Conservation (phyloP, 2,888 invertebrate species). For the Rhamnusium bicolor region DNA sequence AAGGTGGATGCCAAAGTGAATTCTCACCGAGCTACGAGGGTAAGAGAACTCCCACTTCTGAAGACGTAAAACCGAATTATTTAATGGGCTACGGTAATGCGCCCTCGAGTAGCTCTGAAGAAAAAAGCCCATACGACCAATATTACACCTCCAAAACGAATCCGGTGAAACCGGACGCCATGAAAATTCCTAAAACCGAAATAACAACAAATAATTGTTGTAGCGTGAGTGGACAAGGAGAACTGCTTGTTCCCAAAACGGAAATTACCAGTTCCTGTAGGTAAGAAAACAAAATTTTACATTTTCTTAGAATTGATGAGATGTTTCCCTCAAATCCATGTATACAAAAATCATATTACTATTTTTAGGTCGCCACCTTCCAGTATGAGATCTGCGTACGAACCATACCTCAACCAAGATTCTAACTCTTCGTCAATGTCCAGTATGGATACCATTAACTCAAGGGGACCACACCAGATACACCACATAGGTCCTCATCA, state of each 20-base stretch:
- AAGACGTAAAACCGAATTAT: constrained; percentile 71
- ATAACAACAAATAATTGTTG: constrained; percentile 69
- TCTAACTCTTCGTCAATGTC: constrained; percentile 81
- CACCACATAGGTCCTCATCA: constrained; percentile 70
- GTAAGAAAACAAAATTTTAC: constrained; percentile 16
- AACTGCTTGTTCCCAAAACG: constrained; percentile 80
- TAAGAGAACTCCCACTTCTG: constrained; percentile 63
- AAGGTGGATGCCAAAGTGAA: constrained; percentile 58
- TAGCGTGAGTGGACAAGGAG: constrained; percentile 70
- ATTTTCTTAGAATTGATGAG: no score
- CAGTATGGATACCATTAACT: constrained; percentile 79
- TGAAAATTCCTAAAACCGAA: constrained; percentile 75
- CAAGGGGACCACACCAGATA: constrained; percentile 70
- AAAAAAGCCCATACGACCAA: constrained; percentile 65
- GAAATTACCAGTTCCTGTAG: constrained; percentile 70
- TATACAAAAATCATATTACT: neutral
- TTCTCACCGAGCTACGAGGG: constrained; percentile 66
- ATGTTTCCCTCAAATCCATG: no score
- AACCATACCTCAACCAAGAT: constrained; percentile 80
- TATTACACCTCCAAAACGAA: constrained; percentile 63
- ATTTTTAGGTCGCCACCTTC: constrained; percentile 69
- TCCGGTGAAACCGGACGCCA: constrained; percentile 66
- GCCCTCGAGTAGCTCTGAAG: constrained; percentile 53
- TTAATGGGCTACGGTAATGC: constrained; percentile 64
- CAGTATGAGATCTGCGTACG: constrained; percentile 73